Percentiles rank a stretch among this genome's conserved stretches.
Conservation (phyloP, 2,888 invertebrate genomes). For the Lathronympha strigana region DNA sequence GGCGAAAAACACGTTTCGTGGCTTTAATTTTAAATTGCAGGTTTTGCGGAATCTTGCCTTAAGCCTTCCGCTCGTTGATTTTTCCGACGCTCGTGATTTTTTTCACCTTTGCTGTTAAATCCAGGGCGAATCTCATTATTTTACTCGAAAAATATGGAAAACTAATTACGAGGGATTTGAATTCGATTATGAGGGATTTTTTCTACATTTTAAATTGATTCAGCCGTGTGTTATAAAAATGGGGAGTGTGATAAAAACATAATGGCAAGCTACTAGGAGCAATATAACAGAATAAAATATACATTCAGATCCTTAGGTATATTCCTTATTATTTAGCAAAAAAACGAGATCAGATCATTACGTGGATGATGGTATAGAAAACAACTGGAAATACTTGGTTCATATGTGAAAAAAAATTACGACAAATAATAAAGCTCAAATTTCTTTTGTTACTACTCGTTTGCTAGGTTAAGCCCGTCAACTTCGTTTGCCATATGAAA, state of each 20-base stretch:
- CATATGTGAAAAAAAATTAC: too few relatives aligned
- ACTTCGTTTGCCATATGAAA: too few relatives aligned
- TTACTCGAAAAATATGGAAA: conserved; percentile 66
- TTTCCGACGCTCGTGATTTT: conserved; percentile 62
- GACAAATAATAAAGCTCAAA: too few relatives aligned
- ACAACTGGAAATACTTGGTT: too few relatives aligned
- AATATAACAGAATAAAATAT: too few relatives aligned
- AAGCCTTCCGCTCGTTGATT: conserved; percentile 75
- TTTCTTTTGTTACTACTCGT: too few relatives aligned
- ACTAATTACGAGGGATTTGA: conserved; percentile 73
- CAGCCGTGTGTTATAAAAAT: conserved; percentile 1
- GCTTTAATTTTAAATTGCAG: conserved; percentile 85
- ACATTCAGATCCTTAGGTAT: too few relatives aligned
- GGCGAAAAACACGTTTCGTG: conserved; percentile 84
- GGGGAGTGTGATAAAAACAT: not conserved
- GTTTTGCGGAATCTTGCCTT: conserved; percentile 79
- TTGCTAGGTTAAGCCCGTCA: too few relatives aligned
- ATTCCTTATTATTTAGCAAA: too few relatives aligned
- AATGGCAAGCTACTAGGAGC: too few relatives aligned
- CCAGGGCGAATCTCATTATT: conserved; percentile 68
- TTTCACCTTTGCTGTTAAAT: conserved; percentile 64
- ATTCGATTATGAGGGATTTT: conserved; percentile 43
- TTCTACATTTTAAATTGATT: conserved; percentile 14
- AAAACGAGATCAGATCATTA: too few relatives aligned
- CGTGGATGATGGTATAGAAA: too few relatives aligned